phyloP scores from a whole-genome alignment of 2,113 vertebrate genomes.

The Suricata suricatta region DNA sequence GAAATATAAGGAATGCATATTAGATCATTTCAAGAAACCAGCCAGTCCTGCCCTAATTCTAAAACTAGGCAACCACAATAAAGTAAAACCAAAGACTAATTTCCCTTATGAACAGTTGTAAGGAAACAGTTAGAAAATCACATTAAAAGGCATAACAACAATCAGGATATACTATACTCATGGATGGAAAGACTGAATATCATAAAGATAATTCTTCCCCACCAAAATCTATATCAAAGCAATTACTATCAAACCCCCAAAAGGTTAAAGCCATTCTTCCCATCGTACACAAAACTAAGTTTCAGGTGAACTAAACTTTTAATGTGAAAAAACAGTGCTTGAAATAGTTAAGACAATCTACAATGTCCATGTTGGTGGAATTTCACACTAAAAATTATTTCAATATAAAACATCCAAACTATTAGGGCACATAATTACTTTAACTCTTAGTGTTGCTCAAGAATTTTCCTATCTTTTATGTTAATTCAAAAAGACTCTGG shows the following conservation, averaged over 20 bases:
- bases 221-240: not conserved
- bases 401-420: not conserved
- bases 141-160: not conserved
- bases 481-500: not conserved
- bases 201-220: not conserved
- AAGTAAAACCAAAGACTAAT: slow-evolving; percentile 10
- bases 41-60: not conserved
- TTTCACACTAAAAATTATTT: slow-evolving; percentile 26
- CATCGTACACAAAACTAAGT: slow-evolving; percentile 14
- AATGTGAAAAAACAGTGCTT: not conserved
- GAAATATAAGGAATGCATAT: not conserved
- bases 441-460: not conserved
- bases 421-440: slow-evolving; percentile 10
- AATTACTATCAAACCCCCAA: not conserved
- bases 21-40: slow-evolving; percentile 5
- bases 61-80: not conserved
- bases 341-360: not conserved
- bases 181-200: not conserved
- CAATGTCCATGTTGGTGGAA: not conserved
- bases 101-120: not conserved
- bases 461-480: not conserved
- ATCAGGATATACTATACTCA: slow-evolving; percentile 10
- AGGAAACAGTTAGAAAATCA: not conserved
- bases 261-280: slow-evolving; percentile 38
- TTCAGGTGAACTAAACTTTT: not conserved